Percentiles rank a stretch among this genome's conserved stretches.
Conservation (phyloP, 1,140 invertebrate species). For the Trichonephila inaurata region DNA sequence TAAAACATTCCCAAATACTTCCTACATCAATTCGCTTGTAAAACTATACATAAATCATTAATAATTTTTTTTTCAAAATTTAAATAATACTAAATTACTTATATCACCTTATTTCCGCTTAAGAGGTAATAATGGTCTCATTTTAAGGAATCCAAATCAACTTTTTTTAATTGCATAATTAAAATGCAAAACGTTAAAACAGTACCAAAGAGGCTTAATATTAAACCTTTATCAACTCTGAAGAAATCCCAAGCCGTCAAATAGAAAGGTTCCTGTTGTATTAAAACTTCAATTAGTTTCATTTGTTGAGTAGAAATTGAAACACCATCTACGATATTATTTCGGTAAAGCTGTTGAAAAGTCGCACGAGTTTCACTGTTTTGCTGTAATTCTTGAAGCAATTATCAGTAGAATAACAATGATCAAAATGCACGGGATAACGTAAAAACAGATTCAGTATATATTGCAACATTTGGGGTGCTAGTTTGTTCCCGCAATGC, state of each 20-base stretch:
- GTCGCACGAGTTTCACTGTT: background rate
- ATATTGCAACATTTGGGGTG: background rate
- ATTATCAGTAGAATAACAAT: background rate
- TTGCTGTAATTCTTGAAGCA: background rate
- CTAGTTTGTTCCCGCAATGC: background rate
- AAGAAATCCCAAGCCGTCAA: background rate
- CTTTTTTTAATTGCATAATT: conserved; percentile 12
- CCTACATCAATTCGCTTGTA: no score
- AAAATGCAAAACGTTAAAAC: conserved; percentile 31
- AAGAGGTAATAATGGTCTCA: background rate
- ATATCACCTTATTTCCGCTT: no score
- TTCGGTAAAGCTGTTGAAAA: background rate
- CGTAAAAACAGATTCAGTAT: background rate
- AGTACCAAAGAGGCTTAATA: background rate
- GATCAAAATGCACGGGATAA: background rate
- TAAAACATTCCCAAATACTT: no score
- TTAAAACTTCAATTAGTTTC: background rate
- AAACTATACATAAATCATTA: no score
- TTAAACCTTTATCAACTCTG: background rate
- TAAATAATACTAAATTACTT: no score
- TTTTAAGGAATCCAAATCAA: background rate
- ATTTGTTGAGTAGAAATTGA: background rate
- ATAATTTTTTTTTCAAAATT: no score
- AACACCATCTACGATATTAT: background rate
- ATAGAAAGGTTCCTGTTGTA: background rate